Conservation (phyloP, 2,797 vertebrate genomes). For the Pantherophis alleghaniensis region DNA sequence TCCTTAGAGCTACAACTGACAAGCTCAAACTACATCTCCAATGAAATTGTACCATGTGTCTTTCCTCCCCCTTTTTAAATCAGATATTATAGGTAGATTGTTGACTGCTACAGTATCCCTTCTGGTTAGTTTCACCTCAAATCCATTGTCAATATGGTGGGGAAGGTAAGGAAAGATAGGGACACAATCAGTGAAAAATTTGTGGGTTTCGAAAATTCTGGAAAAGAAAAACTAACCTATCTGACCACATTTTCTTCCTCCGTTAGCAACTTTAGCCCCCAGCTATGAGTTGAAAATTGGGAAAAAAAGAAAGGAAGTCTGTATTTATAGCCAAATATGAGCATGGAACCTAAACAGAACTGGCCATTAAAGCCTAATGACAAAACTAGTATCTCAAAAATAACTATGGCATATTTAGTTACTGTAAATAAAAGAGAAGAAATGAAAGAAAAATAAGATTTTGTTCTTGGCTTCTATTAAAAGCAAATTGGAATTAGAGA, state of each 20-base stretch:
- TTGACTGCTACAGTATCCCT: neutral
- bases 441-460: neutral
- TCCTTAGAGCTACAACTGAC: neutral
- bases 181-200: neutral
- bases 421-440: neutral
- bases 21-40: neutral
- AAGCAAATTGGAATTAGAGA: neutral
- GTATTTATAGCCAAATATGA: no score
- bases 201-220: neutral
- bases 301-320: neutral
- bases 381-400: neutral
- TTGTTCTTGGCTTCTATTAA: neutral
- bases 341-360: no score
- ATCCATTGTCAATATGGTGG: neutral
- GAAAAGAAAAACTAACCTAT: neutral
- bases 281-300: neutral
- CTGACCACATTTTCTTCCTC: no score
- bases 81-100: neutral
- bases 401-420: neutral
- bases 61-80: neutral
- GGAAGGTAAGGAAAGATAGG: no score
- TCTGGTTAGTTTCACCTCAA: neutral
- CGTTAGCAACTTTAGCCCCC: neutral
- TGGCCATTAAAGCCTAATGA: neutral
- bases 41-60: neutral